Conservation (phyloP, 1,140 invertebrate genomes). For the Pseudomyrmex flavicornis region DNA sequence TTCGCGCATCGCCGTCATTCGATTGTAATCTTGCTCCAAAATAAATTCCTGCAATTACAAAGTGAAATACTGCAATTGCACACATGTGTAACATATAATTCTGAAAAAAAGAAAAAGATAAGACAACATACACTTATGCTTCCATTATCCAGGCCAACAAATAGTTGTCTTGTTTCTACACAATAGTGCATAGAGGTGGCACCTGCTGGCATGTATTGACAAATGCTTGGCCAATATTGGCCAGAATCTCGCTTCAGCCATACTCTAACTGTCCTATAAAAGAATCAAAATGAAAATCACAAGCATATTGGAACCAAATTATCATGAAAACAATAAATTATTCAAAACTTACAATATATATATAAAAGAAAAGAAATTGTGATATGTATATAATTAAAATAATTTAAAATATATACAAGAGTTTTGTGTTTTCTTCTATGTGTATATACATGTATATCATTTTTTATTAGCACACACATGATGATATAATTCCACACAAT, state of each 20-base stretch:
- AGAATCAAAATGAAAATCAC: not conserved
- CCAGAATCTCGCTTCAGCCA: constrained; percentile 99
- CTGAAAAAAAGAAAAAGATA: not conserved
- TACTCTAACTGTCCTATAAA: constrained; percentile 95
- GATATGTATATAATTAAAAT: too few relatives aligned
- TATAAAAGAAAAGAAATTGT: too few relatives aligned
- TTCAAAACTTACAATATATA: too few relatives aligned
- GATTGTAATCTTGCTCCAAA: constrained; percentile 97
- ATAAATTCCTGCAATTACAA: constrained; percentile 92
- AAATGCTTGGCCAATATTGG: constrained; percentile 99
- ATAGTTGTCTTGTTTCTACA: constrained; percentile 93
- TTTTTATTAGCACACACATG: too few relatives aligned
- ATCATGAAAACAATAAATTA: not conserved
- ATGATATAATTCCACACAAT: too few relatives aligned
- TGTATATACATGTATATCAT: too few relatives aligned
- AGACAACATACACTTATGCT: constrained; percentile 89
- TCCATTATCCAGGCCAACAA: constrained; percentile 98
- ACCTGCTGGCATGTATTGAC: constrained; percentile 96
- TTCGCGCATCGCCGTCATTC: constrained; percentile 94
- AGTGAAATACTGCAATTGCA: constrained; percentile 10
- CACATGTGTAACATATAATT: not conserved
- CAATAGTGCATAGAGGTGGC: constrained; percentile 95
- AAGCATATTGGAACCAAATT: not conserved
- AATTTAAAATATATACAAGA: too few relatives aligned
- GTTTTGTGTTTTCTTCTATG: too few relatives aligned